Percentiles rank a stretch among this genome's conserved stretches.
Conservation (phyloP, 2,797 vertebrate species). For the Anguilla megastoma region DNA sequence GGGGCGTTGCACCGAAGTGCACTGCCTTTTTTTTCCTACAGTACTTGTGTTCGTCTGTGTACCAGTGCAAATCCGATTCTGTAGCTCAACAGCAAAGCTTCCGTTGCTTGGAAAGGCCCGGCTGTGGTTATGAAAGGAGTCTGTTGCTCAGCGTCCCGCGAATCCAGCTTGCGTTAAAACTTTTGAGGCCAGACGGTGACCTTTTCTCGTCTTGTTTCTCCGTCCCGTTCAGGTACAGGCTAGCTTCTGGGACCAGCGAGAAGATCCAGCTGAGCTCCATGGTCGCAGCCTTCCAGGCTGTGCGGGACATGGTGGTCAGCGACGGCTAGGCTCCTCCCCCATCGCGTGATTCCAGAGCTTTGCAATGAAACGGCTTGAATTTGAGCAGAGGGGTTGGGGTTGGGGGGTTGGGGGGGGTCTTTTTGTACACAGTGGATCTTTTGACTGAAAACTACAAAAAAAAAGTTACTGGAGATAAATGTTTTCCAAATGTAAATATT, state of each 20-base stretch:
- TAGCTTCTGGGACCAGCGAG: constrained; percentile 89
- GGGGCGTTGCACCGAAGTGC: background rate
- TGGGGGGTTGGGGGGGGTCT: too few species aligned
- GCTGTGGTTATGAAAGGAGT: background rate
- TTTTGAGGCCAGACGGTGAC: background rate
- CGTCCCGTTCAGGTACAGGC: constrained; percentile 74
- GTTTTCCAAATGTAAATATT: too few species aligned
- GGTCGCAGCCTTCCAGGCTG: constrained; percentile 92
- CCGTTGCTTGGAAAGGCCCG: background rate
- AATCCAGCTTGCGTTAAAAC: background rate
- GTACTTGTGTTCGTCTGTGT: background rate
- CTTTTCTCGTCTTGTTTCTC: background rate
- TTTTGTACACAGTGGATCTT: too few species aligned
- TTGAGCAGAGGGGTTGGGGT: background rate
- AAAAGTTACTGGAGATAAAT: too few species aligned
- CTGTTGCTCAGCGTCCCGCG: background rate
- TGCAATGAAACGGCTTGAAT: background rate
- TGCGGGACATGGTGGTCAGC: constrained; percentile 86
- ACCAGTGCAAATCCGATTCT: background rate
- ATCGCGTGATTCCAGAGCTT: background rate
- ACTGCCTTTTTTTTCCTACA: background rate
- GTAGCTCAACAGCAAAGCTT: background rate
- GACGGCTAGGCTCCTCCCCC: constrained; percentile 71
- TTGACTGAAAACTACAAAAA: too few species aligned
- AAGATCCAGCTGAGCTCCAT: constrained; percentile 97